A percentile compares a stretch with the other conserved stretches of the same genome.
These are phyloP conservation scores for Psittacus erithacus DNA, from an alignment of 2,113 vertebrate species.

Conservation along the genomic window DNA sequence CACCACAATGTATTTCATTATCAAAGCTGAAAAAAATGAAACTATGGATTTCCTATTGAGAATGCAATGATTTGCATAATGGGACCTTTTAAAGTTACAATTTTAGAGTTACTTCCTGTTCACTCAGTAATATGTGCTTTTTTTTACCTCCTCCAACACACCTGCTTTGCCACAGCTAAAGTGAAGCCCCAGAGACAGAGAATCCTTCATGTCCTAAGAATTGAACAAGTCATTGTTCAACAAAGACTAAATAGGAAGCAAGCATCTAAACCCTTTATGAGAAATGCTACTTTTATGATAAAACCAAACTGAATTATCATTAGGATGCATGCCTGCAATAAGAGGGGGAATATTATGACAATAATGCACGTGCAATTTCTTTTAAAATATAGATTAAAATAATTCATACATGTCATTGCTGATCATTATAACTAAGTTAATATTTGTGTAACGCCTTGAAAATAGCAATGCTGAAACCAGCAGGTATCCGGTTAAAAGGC, in stretches of 20 bases:
- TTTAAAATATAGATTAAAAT: background rate
- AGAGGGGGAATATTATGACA: background rate
- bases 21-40: background rate
- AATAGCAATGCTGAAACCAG: background rate
- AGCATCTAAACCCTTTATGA: background rate
- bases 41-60: background rate
- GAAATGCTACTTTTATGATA: background rate
- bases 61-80: background rate
- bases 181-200: background rate
- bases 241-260: background rate
- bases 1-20: background rate
- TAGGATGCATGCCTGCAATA: background rate
- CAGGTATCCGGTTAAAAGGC: rapidly evolving
- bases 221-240: background rate
- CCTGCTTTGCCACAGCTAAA: background rate
- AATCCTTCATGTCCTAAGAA: background rate
- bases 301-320: background rate
- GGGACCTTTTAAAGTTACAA: background rate
- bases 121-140: background rate
- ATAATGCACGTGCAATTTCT: background rate
- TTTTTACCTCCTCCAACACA: background rate
- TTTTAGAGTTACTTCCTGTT: background rate
- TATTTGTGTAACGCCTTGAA: rapidly evolving
- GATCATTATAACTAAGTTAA: background rate
- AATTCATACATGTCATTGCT: background rate